These are phyloP conservation scores for Proterorhinus semilunaris DNA, from an alignment of 2,113 vertebrate genomes.

Conservation along the genomic window DNA sequence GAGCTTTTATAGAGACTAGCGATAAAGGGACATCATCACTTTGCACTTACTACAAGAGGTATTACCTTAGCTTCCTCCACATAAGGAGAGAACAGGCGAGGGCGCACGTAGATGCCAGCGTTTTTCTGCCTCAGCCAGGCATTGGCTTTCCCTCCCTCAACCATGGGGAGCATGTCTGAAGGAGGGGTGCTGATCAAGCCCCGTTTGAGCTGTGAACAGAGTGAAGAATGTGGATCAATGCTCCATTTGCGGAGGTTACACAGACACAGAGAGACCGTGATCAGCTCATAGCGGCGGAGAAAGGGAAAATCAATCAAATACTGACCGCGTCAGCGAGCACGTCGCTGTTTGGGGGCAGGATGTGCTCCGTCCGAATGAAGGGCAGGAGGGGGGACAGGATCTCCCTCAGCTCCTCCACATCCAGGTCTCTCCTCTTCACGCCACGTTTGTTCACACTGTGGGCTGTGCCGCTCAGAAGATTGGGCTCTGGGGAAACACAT, in stretches of 20 bases:
- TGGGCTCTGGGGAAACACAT: slow-evolving; percentile 83
- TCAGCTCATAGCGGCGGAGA: neutral
- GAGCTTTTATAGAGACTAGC: neutral
- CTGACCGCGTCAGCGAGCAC: slow-evolving; percentile 90
- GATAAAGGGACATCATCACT: too few species aligned
- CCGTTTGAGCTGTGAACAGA: slow-evolving; percentile 88
- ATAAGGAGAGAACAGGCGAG: slow-evolving; percentile 77
- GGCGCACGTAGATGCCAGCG: slow-evolving; percentile 93
- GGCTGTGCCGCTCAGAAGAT: slow-evolving; percentile 95
- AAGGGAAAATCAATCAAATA: slow-evolving; percentile 4
- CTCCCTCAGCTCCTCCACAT: slow-evolving; percentile 93
- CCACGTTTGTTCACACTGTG: slow-evolving; percentile 98
- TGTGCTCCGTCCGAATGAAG: slow-evolving; percentile 92
- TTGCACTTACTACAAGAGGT: neutral
- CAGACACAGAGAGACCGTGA: slow-evolving; percentile 10
- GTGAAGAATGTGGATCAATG: slow-evolving; percentile 36
- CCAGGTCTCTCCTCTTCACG: slow-evolving; percentile 94
- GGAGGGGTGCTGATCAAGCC: slow-evolving; percentile 98
- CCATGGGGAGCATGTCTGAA: slow-evolving; percentile 94
- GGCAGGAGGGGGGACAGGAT: slow-evolving; percentile 92
- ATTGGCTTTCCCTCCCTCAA: slow-evolving; percentile 94
- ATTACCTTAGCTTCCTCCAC: slow-evolving; percentile 98
- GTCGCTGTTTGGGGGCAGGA: slow-evolving; percentile 92
- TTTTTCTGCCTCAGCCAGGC: slow-evolving; percentile 96
- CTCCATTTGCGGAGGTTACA: slow-evolving; percentile 18